These are phyloP conservation scores for Maniola hyperantus DNA, from an alignment of 2,888 invertebrate species.

Conservation along the genomic window DNA sequence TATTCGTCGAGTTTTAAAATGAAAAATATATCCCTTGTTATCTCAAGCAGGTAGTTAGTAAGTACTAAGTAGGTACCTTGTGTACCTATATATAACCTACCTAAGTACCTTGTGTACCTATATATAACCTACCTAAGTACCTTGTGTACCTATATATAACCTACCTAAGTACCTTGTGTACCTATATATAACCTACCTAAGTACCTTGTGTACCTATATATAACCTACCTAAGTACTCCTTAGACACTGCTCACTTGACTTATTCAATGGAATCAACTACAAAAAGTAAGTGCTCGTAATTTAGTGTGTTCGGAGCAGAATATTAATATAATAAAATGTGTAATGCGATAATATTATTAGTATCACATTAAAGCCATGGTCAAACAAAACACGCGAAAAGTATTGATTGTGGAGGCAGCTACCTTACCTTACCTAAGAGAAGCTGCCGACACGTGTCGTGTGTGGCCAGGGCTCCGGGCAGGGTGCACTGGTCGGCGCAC, in stretches of 20 bases:
- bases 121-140: not conserved
- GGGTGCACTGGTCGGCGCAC: slow-evolving; percentile 1
- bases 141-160: not conserved
- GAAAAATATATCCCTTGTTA: slow-evolving; percentile 18
- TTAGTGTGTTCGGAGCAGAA: not conserved
- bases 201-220: not conserved
- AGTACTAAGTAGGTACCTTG: too few relatives aligned
- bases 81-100: not conserved
- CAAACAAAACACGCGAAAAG: not conserved
- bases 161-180: too few relatives aligned
- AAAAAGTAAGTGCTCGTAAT: not conserved
- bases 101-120: not conserved
- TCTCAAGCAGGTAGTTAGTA: not conserved
- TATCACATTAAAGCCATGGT: not conserved
- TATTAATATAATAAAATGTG: not conserved
- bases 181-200: too few relatives aligned
- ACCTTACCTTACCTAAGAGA: too few relatives aligned
- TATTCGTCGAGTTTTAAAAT: slow-evolving; percentile 22
- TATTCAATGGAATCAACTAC: not conserved
- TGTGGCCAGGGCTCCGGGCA: not conserved
- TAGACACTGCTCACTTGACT: not conserved
- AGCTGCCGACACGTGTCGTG: not conserved
- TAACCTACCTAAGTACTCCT: not conserved
- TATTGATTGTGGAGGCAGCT: too few relatives aligned
- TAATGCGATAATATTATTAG: not conserved